Evolutionary conservation across 2,888 invertebrate species (phyloP).

Genomic region (Oligia fasciuncula): DNA sequence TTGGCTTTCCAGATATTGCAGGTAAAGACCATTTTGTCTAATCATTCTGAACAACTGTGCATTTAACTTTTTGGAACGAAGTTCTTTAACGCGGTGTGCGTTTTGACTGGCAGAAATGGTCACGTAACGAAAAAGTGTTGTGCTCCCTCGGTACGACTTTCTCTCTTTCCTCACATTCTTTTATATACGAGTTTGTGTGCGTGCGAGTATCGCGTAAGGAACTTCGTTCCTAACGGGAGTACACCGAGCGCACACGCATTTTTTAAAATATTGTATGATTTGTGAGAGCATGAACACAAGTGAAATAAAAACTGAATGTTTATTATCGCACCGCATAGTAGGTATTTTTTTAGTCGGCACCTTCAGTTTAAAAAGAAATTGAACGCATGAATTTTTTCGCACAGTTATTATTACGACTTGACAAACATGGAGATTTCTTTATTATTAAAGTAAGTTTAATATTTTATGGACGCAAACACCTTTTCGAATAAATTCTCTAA

Average conservation of each 20-base stretch:
- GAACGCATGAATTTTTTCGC: too few species aligned
- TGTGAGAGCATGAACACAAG: not conserved
- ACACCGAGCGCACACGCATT: too few species aligned
- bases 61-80: not conserved
- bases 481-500: not conserved
- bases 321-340: not conserved
- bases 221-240: too few species aligned
- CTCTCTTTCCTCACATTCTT: too few species aligned
- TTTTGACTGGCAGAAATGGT: too few species aligned
- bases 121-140: too few species aligned
- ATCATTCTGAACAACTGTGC: not conserved
- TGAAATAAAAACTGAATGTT: not conserved
- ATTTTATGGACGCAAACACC: not conserved
- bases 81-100: too few species aligned
- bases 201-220: too few species aligned
- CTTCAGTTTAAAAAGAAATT: not conserved
- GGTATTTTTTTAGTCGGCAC: not conserved
- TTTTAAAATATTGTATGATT: too few species aligned
- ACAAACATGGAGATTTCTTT: not conserved
- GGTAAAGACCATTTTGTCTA: not conserved
- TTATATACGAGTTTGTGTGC: too few species aligned
- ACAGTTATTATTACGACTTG: too few species aligned
- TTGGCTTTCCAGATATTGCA: not conserved
- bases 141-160: too few species aligned
- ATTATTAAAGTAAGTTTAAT: not conserved